phyloP scores from a whole-genome alignment of 2,888 invertebrate genomes.

The Galeopsomyia nigrocyanea region DNA sequence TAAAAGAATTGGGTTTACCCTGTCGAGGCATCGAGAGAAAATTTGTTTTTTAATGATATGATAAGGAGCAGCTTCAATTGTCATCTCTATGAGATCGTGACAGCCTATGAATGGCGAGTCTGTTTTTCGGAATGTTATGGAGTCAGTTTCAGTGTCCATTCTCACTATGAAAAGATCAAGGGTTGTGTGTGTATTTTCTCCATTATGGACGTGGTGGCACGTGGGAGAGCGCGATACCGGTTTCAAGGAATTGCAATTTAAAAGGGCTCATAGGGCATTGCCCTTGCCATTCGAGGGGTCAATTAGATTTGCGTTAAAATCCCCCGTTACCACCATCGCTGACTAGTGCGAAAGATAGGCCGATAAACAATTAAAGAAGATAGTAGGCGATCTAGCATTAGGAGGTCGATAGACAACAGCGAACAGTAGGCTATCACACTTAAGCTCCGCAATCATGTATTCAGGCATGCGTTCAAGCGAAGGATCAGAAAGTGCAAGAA shows the following conservation, averaged over 20 bases:
- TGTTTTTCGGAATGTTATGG: not conserved
- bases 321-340: too few species aligned
- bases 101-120: not conserved
- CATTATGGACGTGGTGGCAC: not conserved
- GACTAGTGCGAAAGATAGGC: not conserved
- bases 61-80: too few species aligned
- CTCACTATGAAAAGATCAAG: not conserved
- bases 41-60: too few species aligned
- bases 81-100: too few species aligned
- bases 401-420: not conserved
- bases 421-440: not conserved
- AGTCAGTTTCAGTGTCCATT: too few species aligned
- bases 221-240: not conserved
- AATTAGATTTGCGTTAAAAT: too few species aligned
- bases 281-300: too few species aligned
- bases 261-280: not conserved
- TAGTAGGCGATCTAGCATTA: not conserved
- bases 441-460: not conserved
- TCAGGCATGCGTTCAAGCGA: not conserved
- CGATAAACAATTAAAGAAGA: not conserved
- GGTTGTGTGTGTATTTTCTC: not conserved
- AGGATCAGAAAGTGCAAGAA: not conserved
- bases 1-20: too few species aligned
- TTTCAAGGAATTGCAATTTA: not conserved
- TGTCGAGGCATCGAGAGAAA: too few species aligned